Percentiles rank a stretch among this genome's conserved stretches.
phyloP scores from a whole-genome alignment of 2,113 vertebrate genomes.

The Eublepharis macularius region DNA sequence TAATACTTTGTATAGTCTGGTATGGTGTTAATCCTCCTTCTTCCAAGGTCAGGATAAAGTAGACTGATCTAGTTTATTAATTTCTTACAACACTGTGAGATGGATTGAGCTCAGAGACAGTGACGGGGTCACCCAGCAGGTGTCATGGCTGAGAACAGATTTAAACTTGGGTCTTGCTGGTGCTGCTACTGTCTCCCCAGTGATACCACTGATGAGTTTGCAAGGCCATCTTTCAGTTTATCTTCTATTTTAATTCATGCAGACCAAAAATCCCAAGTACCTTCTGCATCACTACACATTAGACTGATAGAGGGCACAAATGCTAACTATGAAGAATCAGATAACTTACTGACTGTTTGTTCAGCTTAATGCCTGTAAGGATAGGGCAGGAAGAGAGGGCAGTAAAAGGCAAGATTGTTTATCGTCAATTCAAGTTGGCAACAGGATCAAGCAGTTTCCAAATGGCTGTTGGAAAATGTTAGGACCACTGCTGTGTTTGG shows the following conservation, averaged over 20 bases:
- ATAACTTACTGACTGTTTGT: neutral
- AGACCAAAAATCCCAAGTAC: neutral
- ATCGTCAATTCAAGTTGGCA: neutral
- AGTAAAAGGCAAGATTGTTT: neutral
- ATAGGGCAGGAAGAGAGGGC: neutral
- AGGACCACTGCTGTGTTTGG: accelerated
- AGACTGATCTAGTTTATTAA: neutral
- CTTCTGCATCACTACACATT: neutral
- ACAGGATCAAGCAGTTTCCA: neutral
- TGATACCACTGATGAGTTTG: neutral
- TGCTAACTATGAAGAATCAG: neutral
- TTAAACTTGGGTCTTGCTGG: neutral
- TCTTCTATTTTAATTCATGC: neutral
- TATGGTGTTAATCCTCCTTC: neutral
- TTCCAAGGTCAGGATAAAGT: neutral
- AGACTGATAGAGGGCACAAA: neutral
- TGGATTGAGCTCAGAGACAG: neutral
- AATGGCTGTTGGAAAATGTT: neutral
- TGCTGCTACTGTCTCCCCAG: neutral
- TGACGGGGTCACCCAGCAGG: neutral
- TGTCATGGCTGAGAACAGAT: neutral
- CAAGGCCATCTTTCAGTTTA: neutral
- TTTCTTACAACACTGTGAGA: neutral
- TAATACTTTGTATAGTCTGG: neutral
- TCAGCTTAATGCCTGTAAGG: conserved; percentile 6